Base-by-base conservation (phyloP, 2,113 vertebrate genomes). In the Monarcha castaneiventris region DNA sequence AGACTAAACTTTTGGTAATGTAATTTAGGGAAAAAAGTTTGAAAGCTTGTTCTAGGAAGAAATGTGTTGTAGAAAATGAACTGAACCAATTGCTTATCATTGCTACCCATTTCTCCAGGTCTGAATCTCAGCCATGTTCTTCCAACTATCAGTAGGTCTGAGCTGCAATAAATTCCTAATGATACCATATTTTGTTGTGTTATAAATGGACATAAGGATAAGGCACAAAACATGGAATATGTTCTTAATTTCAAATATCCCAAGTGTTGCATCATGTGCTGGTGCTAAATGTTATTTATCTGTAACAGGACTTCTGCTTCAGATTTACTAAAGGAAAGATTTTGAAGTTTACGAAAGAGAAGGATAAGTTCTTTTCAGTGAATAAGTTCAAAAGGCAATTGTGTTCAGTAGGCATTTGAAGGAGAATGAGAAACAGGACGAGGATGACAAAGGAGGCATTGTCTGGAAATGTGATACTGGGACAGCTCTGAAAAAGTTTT, bases 381-480 rank as follows among this genome's bases (percentile, higher is more conserved):
- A 55, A 17, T 75, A 19, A 68, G 59, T 81, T 91, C 69, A 72
- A 52, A 75, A 81, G 49, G 29, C 16, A 3, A 19, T 64, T 87
- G 51, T 89, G 35, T 82, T 89, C 76, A 64, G 44, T 76, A 91
- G 83, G 76, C 80, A 64, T 78, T 81, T 68, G 44, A 72, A 81
- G 33, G 30, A 92, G 39, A 25, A 77, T 0, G 0, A 88, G 46
- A 86, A 90, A 51, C n/a, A 82, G 66, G 61, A 89, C 12, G 35
- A 75, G 56, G 56, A 55, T 93, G 64, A 97, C 84, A 95, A 94
- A 75, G 82, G 32, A 48, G 30, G 25, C 61, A 79, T 92, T 92
- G 61, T 95, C 58, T 41, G 61, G 61, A 93, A 87, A 64, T 69
- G 54, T 54, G 77, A 73, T 93, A 84, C 39, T 23, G 5, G 78